Evolutionary conservation across 1,140 invertebrate genomes (phyloP).

Genomic region (Psix sp.): DNA sequence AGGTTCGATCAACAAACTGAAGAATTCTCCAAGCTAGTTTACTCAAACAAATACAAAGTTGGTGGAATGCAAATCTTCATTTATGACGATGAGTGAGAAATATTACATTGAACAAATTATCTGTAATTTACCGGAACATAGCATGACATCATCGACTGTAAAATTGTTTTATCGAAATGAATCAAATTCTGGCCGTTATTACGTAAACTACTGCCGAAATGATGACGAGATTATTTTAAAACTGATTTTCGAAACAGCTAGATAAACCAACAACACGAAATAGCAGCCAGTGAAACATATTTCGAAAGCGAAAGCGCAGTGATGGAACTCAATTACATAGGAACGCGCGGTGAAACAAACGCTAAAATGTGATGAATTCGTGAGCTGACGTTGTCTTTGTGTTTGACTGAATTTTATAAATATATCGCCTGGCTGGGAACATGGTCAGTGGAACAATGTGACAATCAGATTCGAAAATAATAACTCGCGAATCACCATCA

Average conservation of each 20-base stretch:
- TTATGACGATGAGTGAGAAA: no score
- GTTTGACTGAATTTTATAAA: constrained; percentile 18
- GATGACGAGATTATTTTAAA: constrained; percentile 1
- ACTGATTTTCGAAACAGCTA: constrained; percentile 5
- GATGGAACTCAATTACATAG: constrained; percentile 36
- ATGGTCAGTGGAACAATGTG: constrained; percentile 49
- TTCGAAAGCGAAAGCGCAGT: constrained; percentile 23
- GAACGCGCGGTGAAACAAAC: constrained; percentile 9
- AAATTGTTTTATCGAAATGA: no score
- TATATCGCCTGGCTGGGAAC: constrained; percentile 26
- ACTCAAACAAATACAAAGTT: constrained; percentile 64
- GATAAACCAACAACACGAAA: constrained; percentile 18
- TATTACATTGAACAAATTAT: no score
- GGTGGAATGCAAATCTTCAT: no score
- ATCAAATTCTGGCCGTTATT: no score
- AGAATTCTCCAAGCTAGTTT: constrained; percentile 42
- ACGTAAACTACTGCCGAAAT: not conserved
- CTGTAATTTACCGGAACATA: no score
- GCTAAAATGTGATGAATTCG: not conserved
- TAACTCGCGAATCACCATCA: constrained; percentile 54
- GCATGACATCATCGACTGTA: no score
- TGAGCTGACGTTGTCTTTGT: constrained; percentile 10
- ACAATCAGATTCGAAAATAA: constrained; percentile 48
- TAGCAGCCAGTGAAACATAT: constrained; percentile 12
- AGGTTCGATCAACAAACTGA: constrained; percentile 67